Evolutionary conservation across 2,888 invertebrate genomes (phyloP).

Genomic region (Cryptus viduatorius): DNA sequence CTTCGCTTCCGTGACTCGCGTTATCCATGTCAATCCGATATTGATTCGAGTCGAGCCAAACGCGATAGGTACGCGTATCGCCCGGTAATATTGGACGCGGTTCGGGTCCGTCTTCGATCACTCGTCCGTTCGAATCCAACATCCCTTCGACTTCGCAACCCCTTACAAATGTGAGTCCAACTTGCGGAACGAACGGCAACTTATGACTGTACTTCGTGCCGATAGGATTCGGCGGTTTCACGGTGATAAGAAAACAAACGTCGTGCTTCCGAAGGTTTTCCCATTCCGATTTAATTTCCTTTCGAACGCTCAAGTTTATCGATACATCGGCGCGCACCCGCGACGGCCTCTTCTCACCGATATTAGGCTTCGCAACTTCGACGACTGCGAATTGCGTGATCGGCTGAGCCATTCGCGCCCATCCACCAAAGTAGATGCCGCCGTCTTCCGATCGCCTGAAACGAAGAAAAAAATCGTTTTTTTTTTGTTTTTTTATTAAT

Average conservation of each 20-base stretch:
- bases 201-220: slow-evolving; percentile 94
- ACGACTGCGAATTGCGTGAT: slow-evolving; percentile 97
- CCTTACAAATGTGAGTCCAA: slow-evolving; percentile 95
- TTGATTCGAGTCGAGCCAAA: slow-evolving; percentile 98
- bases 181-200: slow-evolving; percentile 95
- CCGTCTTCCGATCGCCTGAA: slow-evolving; percentile 94
- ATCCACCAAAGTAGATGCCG: slow-evolving; percentile 96
- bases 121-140: slow-evolving; percentile 97
- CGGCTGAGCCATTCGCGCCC: slow-evolving; percentile 99
- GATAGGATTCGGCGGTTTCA: slow-evolving; percentile 93
- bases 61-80: slow-evolving; percentile 95
- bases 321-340: slow-evolving; percentile 97
- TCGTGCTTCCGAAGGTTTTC: slow-evolving; percentile 98
- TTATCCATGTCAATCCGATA: slow-evolving; percentile 96
- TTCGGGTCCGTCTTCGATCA: slow-evolving; percentile 98
- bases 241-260: slow-evolving; percentile 97
- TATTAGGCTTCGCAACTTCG: slow-evolving; percentile 96
- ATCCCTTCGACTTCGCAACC: slow-evolving; percentile 99
- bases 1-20: slow-evolving; percentile 92
- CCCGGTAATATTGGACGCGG: slow-evolving; percentile 95
- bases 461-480: slow-evolving; percentile 1
- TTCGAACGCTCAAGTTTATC: slow-evolving; percentile 95
- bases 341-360: slow-evolving; percentile 97
- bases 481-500: slow-evolving; percentile 49
- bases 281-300: slow-evolving; percentile 98